Evolutionary conservation across 2,797 vertebrate species (phyloP), one percentile per base, ranked within the genome.

Genomic region (Syngnathus acus): DNA sequence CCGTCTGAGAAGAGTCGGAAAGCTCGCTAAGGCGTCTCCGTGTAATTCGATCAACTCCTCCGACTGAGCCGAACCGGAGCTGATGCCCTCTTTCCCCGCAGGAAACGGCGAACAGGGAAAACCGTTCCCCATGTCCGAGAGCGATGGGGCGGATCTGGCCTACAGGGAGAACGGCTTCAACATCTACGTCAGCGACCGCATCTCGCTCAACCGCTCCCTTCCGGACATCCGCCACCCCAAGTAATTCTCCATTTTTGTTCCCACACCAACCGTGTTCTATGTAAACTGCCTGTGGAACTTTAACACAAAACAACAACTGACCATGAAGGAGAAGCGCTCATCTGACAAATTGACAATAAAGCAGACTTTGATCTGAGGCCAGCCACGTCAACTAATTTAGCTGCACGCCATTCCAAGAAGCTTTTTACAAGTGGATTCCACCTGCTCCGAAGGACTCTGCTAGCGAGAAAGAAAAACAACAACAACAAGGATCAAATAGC

Each of bases 141-240:
- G 92, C 1, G 96, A 99, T 69, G 87, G 89, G 53, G 93, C 93
- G 54, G 96, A 98, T 70, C 94, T 95, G 88, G 96, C 96, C 0
- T 98, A 99, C 90, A 87, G 95, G 62, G 97, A 98, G 85, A 99
- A 99, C 67, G 97, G 96, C 62, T 99, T 99, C 86, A 98, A 99
- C 86, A 98, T 99, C 75, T 97, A 92, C 21, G 92, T 98, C 89
- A 98, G 95, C n/a, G 93, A 98, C 83, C 91, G 93, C 76, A 97
- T 99, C 87, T 94, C 96, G 60, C 91, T 98, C 72, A 96, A 99
- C 86, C 92, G 96, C 78, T 98, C 95, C 26, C 82, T 99, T 68
- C 93, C 96, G 0, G 96, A 99, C 79, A 99, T 99, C 84, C 92
- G 97, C 40, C 93, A 99, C 70, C 87, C 89, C 43, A 97, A 95